phyloP scores from a whole-genome alignment of 2,888 invertebrate species.

The Caenorhabditis zanzibari region DNA sequence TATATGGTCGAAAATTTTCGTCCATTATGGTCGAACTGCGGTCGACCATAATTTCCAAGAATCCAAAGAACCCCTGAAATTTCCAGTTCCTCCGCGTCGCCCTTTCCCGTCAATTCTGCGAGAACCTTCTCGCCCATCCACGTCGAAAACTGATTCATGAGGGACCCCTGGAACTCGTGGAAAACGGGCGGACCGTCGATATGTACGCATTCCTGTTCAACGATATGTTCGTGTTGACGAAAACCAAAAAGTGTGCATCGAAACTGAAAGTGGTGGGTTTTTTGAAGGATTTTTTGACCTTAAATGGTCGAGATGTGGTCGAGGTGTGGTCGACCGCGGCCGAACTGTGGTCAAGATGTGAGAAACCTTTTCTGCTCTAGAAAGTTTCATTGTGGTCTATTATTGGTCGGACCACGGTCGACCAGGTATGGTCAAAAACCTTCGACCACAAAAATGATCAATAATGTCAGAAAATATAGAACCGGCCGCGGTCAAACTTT shows the following conservation, averaged over 20 bases:
- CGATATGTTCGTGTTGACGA: slow-evolving; percentile 87
- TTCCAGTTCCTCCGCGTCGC: slow-evolving; percentile 86
- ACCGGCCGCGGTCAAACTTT: no score
- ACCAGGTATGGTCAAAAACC: no score
- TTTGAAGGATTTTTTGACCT: no score
- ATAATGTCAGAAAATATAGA: no score
- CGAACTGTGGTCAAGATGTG: background rate
- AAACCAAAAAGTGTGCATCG: slow-evolving; percentile 85
- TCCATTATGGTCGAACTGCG: background rate
- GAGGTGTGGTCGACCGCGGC: no score
- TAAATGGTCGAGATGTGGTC: background rate
- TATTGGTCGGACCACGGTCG: no score
- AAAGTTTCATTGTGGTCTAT: no score
- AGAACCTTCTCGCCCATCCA: slow-evolving; percentile 86
- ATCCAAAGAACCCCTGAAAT: no score
- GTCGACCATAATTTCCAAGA: background rate
- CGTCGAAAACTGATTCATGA: slow-evolving; percentile 85
- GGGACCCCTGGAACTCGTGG: slow-evolving; percentile 85
- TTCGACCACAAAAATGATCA: no score
- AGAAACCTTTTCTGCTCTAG: no score
- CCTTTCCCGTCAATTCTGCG: slow-evolving; percentile 87
- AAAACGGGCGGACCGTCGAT: slow-evolving; percentile 86
- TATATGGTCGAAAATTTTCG: no score
- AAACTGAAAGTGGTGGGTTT: slow-evolving; percentile 76
- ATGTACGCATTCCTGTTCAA: slow-evolving; percentile 87